A percentile compares a stretch with the other conserved stretches of the same genome.
phyloP scores from a whole-genome alignment of 2,113 vertebrate species.

The Otolemur garnettii region DNA sequence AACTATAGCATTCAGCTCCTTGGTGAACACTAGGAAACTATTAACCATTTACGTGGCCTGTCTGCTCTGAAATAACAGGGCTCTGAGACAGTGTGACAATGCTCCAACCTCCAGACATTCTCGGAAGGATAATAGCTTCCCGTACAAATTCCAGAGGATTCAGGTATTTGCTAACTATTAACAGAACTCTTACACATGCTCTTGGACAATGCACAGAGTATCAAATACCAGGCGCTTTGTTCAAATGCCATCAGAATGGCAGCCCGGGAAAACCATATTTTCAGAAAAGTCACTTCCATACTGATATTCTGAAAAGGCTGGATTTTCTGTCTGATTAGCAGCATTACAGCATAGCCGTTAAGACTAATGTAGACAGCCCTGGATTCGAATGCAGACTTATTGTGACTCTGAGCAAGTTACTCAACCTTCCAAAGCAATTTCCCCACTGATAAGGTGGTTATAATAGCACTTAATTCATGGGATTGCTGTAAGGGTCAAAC shows the following conservation, averaged over 20 bases:
- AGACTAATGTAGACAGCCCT: not conserved
- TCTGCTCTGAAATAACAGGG: not conserved
- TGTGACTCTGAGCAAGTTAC: not conserved
- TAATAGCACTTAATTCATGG: not conserved
- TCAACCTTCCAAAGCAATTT: not conserved
- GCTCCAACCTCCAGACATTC: not conserved
- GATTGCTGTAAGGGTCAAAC: not conserved
- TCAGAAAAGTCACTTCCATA: not conserved
- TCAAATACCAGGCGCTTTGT: not conserved
- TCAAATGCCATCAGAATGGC: not conserved
- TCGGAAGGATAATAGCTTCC: not conserved
- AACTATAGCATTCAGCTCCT: slow-evolving; percentile 38
- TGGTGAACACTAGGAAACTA: slow-evolving; percentile 42
- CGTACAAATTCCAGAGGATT: not conserved
- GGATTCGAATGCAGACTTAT: not conserved
- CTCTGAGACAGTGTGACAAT: not conserved
- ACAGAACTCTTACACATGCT: not conserved
- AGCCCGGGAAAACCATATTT: not conserved
- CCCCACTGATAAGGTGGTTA: not conserved
- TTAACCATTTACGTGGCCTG: slow-evolving; percentile 62
- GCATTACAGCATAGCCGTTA: not conserved
- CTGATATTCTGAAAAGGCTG: not conserved
- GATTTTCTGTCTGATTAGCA: not conserved
- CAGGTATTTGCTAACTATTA: not conserved
- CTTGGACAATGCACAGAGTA: not conserved